Percentiles rank a stretch among this genome's conserved stretches.
Evolutionary conservation across 1,140 invertebrate species (phyloP).

Genomic region (Drosophila repletoides): DNA sequence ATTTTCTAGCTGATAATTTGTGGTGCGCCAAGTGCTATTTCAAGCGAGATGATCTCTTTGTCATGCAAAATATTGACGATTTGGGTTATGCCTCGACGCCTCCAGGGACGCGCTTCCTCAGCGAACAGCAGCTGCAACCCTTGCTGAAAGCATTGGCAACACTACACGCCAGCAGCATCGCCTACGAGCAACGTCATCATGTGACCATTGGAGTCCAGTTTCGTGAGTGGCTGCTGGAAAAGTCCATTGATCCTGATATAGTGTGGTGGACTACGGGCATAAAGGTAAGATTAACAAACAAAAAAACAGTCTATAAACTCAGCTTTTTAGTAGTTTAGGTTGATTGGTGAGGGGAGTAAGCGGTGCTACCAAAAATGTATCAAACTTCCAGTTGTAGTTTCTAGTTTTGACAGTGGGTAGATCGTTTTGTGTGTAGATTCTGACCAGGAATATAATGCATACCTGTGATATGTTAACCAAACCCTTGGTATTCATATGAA

Average conservation of each 20-base stretch:
- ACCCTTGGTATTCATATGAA: no score
- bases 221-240: constrained; percentile 57
- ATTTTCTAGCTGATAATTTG: constrained; percentile 43
- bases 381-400: no score
- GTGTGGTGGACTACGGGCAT: constrained; percentile 66
- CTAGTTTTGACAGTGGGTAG: no score
- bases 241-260: constrained; percentile 54
- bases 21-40: constrained; percentile 82
- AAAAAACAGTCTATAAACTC: no score
- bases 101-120: constrained; percentile 34
- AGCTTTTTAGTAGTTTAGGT: no score
- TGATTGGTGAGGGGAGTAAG: no score
- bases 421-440: no score
- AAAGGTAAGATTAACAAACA: no score
- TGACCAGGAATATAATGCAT: no score
- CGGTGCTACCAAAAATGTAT: no score
- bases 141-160: constrained; percentile 77
- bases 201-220: constrained; percentile 74
- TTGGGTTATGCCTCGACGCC: constrained; percentile 69
- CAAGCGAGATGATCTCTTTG: constrained; percentile 72
- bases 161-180: constrained; percentile 80
- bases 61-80: constrained; percentile 81
- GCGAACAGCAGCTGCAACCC: constrained; percentile 57
- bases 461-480: no score
- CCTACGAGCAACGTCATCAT: constrained; percentile 59